Conservation (phyloP, 2,113 vertebrate genomes). For the Tachuris rubrigastra region DNA sequence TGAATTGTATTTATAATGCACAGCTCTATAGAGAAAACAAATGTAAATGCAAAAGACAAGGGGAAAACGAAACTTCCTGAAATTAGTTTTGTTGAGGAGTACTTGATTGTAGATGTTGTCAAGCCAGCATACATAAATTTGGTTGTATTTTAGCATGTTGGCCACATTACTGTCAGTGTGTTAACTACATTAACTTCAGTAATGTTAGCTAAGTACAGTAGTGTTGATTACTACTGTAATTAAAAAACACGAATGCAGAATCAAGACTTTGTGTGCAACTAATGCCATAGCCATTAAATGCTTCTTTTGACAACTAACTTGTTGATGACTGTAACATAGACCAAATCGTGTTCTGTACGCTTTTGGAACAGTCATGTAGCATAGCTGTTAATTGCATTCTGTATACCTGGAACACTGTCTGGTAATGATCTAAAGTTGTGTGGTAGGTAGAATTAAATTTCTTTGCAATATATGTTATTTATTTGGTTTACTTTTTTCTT, state of each 20-base stretch:
- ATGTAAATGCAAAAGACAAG: background rate
- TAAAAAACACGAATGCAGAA: background rate
- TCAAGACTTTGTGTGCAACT: background rate
- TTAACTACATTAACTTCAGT: background rate
- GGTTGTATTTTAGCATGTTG: background rate
- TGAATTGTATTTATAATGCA: background rate
- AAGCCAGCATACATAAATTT: background rate
- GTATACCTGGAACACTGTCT: background rate
- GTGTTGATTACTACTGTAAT: background rate
- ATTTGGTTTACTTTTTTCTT: slow-evolving; percentile 33
- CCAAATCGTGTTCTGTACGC: background rate
- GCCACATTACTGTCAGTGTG: no score
- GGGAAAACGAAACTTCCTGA: background rate
- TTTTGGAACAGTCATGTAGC: background rate
- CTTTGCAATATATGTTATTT: background rate
- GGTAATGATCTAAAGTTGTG: background rate
- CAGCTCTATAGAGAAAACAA: background rate
- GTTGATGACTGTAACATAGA: background rate
- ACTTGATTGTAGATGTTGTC: background rate
- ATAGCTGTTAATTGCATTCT: background rate
- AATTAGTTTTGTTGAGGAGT: background rate
- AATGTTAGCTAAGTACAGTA: background rate
- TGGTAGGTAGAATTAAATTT: background rate
- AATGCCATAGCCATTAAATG: background rate
- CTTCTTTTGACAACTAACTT: background rate